Percentiles rank a stretch among this genome's conserved stretches.
Conservation (phyloP, 2,888 invertebrate genomes). For the Caenorhabditis uteleia region DNA sequence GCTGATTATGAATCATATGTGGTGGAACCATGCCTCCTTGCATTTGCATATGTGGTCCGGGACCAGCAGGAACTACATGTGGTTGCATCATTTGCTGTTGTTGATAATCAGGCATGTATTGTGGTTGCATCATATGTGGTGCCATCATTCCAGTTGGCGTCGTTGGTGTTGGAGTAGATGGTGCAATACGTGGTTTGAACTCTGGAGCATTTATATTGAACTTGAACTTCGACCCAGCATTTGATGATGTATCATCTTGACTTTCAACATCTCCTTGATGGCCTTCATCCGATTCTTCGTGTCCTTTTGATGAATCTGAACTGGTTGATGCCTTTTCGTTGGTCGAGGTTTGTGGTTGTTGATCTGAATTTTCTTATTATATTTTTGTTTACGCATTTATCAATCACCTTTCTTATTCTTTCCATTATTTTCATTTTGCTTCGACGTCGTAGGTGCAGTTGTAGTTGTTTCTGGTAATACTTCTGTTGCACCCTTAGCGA, state of each 20-base stretch:
- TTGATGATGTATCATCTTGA: constrained; percentile 14
- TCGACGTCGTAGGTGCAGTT: too few species aligned
- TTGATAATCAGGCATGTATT: background rate
- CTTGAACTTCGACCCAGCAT: constrained; percentile 39
- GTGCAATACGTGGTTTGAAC: constrained; percentile 43
- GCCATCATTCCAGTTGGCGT: constrained; percentile 23
- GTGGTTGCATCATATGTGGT: constrained; percentile 1
- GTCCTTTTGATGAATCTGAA: too few species aligned
- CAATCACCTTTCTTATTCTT: too few species aligned
- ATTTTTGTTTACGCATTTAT: too few species aligned
- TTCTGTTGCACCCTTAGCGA: too few species aligned
- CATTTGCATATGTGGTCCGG: background rate
- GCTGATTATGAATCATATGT: background rate
- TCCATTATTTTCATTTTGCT: too few species aligned
- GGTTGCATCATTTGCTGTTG: background rate
- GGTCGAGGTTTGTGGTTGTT: too few species aligned
- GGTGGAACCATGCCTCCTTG: background rate
- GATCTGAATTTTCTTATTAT: too few species aligned
- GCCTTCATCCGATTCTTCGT: background rate
- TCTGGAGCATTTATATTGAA: constrained; percentile 58
- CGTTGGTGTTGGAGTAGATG: constrained; percentile 36
- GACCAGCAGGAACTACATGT: background rate
- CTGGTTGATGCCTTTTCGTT: too few species aligned
- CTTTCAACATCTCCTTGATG: constrained; percentile 2
- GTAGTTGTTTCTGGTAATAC: too few species aligned